Base-by-base conservation (phyloP, 2,888 invertebrate genomes). In the Platycnemis pennipes region DNA sequence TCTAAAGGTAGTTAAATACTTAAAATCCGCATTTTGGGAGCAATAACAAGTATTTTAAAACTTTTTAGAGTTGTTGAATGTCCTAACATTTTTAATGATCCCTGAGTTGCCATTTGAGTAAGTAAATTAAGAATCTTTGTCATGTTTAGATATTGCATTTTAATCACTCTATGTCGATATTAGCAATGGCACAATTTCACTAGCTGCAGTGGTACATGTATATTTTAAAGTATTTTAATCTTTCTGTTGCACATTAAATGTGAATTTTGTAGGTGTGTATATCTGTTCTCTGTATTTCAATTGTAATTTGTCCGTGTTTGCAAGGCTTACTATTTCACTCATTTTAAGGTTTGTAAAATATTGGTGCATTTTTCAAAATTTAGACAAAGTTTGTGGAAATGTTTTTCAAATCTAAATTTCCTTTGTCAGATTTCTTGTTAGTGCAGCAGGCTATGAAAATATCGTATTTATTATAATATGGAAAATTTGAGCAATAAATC, bases 1-100 rank as follows among this genome's bases (percentile, higher is more conserved):
- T 89, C 56, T 63, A 44, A 44, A 91, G 63, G 45, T 44, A 63
- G 37, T 42, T 37, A 56, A 56, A 56, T 91, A 69, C 42, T 37
- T 63, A 3, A 44, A 44, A 91, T 91, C 63, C 11, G 44, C 22
- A 37, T n/a, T 91, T 91, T 69, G 69, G 91, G 63, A 91, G 91
- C 91, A 91, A 91, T 69, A 89, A 89, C 56, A 44, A 44, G 44
- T 91, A 91, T 91, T 91, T 91, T 91, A 26, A 91, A 91, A 63
- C 44, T 19, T 91, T 44, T 69, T 63, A 42, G 44, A 19, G 63
- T 69, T 91, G 44, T 44, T 8, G 46, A 45, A 45, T 46, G 13
- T 37, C 77, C n/a, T 26, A 0, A 77, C 26, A 77, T 77, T 77
- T 37, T 77, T 37, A 77, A 77, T 37, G 16, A 77, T 77, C 37